Conservation (phyloP, 2,797 vertebrate species). For the Paedocypris micromegethes region DNA sequence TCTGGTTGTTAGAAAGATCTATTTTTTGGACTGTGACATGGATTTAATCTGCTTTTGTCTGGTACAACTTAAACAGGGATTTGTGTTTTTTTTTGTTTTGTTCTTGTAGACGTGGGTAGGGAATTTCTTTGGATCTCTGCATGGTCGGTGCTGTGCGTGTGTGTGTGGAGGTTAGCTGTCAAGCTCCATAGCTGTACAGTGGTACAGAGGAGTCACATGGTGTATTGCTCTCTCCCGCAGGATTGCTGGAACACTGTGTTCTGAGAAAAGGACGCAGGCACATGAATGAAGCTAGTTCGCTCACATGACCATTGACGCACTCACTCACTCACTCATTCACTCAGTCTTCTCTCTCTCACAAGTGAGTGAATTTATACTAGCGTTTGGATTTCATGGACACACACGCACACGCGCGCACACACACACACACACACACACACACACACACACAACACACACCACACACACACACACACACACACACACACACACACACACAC, state of each 20-base stretch:
- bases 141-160: slow-evolving; percentile 9
- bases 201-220: slow-evolving; percentile 47
- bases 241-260: slow-evolving; percentile 53
- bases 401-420: too few relatives aligned
- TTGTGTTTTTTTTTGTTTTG: slow-evolving; percentile 8
- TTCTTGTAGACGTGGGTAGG: slow-evolving; percentile 15
- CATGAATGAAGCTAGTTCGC: slow-evolving; percentile 48
- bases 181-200: slow-evolving; percentile 34
- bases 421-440: too few relatives aligned
- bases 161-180: slow-evolving; percentile 30
- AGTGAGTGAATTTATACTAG: background rate
- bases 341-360: background rate
- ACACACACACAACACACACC: too few relatives aligned
- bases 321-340: slow-evolving; percentile 14
- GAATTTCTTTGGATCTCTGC: slow-evolving; percentile 22
- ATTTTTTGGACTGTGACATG: too few relatives aligned
- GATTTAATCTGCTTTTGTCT: background rate
- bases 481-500: too few relatives aligned
- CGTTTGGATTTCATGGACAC: slow-evolving; percentile 13
- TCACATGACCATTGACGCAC: slow-evolving; percentile 24
- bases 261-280: slow-evolving; percentile 44
- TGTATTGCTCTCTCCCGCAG: slow-evolving; percentile 43
- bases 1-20: too few relatives aligned
- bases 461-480: too few relatives aligned
- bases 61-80: background rate